Evolutionary conservation across 2,113 vertebrate species (phyloP).

Genomic region (Leptobrachium ailaonicum): DNA sequence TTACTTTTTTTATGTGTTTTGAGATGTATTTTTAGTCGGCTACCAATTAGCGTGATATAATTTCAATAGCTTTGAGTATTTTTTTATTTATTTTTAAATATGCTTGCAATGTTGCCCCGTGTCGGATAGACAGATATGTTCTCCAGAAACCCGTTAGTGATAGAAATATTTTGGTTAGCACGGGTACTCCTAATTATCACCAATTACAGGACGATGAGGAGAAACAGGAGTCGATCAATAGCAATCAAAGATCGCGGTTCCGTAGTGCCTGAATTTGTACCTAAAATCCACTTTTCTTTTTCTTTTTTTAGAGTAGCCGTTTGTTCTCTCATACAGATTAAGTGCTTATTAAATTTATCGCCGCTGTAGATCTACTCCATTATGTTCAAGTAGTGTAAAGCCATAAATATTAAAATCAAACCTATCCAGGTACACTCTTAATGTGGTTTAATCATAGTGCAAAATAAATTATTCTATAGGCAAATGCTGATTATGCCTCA

Average conservation of each 20-base stretch:
- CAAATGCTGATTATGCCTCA: too few relatives aligned
- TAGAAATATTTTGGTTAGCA: conserved; percentile 4
- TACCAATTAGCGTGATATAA: conserved; percentile 24
- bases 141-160: not conserved
- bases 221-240: conserved; percentile 21
- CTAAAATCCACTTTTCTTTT: too few relatives aligned
- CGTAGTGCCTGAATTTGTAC: too few relatives aligned
- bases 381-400: too few relatives aligned
- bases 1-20: conserved; percentile 26
- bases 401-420: too few relatives aligned
- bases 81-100: conserved; percentile 30
- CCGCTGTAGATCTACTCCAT: too few relatives aligned
- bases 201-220: conserved; percentile 40
- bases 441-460: too few relatives aligned
- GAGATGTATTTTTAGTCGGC: conserved; percentile 40
- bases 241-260: conserved; percentile 2
- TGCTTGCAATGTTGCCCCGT: not conserved
- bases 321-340: too few relatives aligned
- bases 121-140: conserved; percentile 9
- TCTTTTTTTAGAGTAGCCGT: too few relatives aligned
- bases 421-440: too few relatives aligned
- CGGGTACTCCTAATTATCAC: conserved; percentile 40
- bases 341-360: too few relatives aligned
- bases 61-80: conserved; percentile 37
- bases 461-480: too few relatives aligned